phyloP scores from a whole-genome alignment of 2,113 vertebrate genomes.

The Phrynosoma blainvillii region DNA sequence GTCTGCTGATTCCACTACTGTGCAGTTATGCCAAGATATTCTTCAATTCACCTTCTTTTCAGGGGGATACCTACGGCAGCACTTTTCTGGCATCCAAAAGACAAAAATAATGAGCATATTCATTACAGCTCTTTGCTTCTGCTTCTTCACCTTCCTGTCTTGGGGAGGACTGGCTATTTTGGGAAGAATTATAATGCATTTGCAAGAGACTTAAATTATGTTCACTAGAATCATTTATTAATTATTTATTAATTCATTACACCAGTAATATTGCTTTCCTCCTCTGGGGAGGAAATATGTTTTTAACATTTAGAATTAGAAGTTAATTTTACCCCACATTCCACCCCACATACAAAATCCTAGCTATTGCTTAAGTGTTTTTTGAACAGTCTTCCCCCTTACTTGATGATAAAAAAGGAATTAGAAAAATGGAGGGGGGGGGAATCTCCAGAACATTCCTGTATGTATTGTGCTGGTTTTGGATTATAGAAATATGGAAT shows the following conservation, averaged over 20 bases:
- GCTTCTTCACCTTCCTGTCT: neutral
- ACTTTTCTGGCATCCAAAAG: neutral
- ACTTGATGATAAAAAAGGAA: neutral
- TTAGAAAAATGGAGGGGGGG: neutral
- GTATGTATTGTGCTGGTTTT: neutral
- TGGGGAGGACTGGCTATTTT: constrained; percentile 26
- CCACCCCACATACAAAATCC: neutral
- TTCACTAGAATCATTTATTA: neutral
- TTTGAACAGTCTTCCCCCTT: neutral
- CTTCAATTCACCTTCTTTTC: constrained; percentile 33
- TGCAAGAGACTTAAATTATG: neutral
- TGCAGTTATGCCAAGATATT: neutral
- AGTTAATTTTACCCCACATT: neutral
- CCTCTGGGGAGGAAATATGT: neutral
- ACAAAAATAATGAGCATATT: neutral
- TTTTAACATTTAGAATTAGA: neutral
- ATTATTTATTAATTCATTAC: constrained; percentile 24
- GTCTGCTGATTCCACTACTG: constrained; percentile 31
- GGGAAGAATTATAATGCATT: constrained; percentile 25
- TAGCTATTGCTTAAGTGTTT: neutral
- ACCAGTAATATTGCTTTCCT: neutral
- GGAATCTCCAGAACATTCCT: too few species aligned
- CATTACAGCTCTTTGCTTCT: neutral
- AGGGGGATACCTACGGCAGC: neutral
- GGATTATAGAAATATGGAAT: neutral